Evolutionary conservation across 2,113 vertebrate species (phyloP).

Genomic region (Mystacornis crossleyi): DNA sequence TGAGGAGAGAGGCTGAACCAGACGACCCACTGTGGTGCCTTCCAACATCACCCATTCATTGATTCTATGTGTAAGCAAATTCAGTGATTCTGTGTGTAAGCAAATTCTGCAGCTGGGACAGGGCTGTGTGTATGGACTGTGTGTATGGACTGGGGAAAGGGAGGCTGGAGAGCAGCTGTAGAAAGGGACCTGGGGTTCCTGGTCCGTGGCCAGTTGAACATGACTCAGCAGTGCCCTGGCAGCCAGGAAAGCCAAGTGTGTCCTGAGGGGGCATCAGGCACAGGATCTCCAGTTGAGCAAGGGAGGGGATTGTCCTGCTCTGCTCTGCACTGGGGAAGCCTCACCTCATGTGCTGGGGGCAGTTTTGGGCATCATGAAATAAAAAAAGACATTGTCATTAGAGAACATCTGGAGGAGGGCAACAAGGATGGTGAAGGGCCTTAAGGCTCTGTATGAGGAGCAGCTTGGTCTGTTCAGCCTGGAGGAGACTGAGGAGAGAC

Average conservation of each 20-base stretch:
- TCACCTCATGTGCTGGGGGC: neutral
- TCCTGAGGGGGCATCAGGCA: neutral
- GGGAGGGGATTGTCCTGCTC: neutral
- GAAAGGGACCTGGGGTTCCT: neutral
- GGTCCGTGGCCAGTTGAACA: neutral
- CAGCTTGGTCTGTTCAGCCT: neutral
- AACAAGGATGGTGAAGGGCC: no score
- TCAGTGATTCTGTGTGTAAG: neutral
- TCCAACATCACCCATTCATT: neutral
- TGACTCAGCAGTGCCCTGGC: neutral
- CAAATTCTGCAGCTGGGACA: neutral
- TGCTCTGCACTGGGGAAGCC: neutral
- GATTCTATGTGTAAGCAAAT: neutral
- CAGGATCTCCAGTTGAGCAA: accelerated
- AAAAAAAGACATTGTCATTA: neutral
- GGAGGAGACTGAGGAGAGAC: neutral
- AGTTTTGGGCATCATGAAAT: neutral
- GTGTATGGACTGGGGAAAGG: neutral
- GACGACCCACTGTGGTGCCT: neutral
- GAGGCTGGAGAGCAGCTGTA: neutral
- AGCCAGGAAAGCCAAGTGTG: neutral
- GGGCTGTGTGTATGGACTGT: neutral
- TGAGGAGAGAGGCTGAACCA: neutral
- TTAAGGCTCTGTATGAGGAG: neutral
- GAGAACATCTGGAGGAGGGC: neutral